A percentile compares a stretch with the other conserved stretches of the same genome.
Evolutionary conservation across 1,140 invertebrate species (phyloP).

Genomic region (Brachionus angularis): DNA sequence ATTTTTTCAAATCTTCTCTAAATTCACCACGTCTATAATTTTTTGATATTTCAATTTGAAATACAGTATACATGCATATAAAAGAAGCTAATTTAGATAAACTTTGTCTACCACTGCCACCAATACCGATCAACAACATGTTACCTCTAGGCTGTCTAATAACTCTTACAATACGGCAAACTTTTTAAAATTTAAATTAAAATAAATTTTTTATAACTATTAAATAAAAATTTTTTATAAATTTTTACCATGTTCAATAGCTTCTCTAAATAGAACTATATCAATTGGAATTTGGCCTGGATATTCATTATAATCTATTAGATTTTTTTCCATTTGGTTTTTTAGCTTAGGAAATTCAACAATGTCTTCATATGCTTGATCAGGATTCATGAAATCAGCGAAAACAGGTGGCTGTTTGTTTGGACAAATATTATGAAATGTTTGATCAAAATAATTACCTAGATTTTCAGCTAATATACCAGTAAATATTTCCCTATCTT

Average conservation of each 20-base stretch:
- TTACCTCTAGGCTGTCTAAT: constrained; percentile 76
- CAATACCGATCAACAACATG: constrained; percentile 75
- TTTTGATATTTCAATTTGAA: constrained; percentile 73
- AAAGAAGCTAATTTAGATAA: constrained; percentile 54
- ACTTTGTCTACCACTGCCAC: constrained; percentile 60
- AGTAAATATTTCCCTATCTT: constrained; percentile 72
- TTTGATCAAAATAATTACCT: constrained; percentile 70
- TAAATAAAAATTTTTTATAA: neutral
- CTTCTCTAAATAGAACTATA: constrained; percentile 75
- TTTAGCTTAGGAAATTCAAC: constrained; percentile 63
- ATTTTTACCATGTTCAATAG: constrained; percentile 67
- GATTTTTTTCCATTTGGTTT: constrained; percentile 65
- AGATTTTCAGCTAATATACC: constrained; percentile 68
- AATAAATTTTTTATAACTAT: neutral
- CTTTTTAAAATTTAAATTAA: constrained; percentile 48
- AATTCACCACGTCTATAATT: constrained; percentile 72
- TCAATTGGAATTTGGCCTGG: constrained; percentile 71
- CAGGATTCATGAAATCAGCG: constrained; percentile 69
- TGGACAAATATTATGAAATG: constrained; percentile 73
- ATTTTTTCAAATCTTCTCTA: constrained; percentile 70
- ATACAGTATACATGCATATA: constrained; percentile 71
- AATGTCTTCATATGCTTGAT: constrained; percentile 72
- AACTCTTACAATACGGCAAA: constrained; percentile 72
- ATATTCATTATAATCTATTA: constrained; percentile 74
- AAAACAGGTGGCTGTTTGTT: constrained; percentile 70